These are phyloP conservation scores for Nansenia antarctica DNA, from an alignment of 2,113 vertebrate genomes.

Conservation along the genomic window DNA sequence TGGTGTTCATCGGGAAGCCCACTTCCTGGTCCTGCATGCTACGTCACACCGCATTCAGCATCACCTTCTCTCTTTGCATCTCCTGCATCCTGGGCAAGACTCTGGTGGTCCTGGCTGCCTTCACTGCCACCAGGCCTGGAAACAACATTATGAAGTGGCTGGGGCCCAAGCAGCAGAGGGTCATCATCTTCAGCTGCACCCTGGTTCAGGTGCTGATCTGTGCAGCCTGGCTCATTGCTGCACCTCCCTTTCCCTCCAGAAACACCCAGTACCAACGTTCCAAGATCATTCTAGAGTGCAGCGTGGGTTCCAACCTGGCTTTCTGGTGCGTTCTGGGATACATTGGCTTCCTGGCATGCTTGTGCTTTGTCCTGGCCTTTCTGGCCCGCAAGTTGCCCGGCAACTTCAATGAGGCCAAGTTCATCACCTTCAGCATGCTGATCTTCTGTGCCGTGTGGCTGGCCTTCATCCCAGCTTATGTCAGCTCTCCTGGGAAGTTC, in stretches of 20 bases:
- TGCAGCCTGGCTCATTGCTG: constrained; percentile 58
- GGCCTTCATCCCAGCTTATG: constrained; percentile 67
- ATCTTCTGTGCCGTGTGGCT: constrained; percentile 71
- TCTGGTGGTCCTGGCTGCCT: constrained; percentile 69
- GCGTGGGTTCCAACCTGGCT: constrained; percentile 57
- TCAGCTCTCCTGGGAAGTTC: constrained; percentile 73
- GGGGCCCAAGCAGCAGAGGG: constrained; percentile 68
- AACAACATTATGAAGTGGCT: constrained; percentile 70
- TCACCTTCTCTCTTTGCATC: constrained; percentile 70
- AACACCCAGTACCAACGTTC: constrained; percentile 55
- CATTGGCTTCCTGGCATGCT: constrained; percentile 61
- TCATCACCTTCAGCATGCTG: constrained; percentile 71
- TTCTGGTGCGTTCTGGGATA: constrained; percentile 72
- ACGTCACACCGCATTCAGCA: constrained; percentile 67
- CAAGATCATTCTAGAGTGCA: constrained; percentile 66
- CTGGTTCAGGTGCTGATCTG: constrained; percentile 65
- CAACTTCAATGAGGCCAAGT: constrained; percentile 66
- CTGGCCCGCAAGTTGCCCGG: constrained; percentile 64
- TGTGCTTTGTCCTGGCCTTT: constrained; percentile 68
- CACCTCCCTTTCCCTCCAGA: constrained; percentile 54
- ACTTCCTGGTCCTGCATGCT: constrained; percentile 70
- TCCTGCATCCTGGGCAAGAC: constrained; percentile 73
- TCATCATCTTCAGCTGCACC: constrained; percentile 56
- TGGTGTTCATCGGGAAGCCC: constrained; percentile 70
- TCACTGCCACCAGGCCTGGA: constrained; percentile 66